Percentiles rank a stretch among this genome's conserved stretches.
phyloP scores from a whole-genome alignment of 35 echinoderm and acorn worm genomes.

The Holothuria glaberrima region DNA sequence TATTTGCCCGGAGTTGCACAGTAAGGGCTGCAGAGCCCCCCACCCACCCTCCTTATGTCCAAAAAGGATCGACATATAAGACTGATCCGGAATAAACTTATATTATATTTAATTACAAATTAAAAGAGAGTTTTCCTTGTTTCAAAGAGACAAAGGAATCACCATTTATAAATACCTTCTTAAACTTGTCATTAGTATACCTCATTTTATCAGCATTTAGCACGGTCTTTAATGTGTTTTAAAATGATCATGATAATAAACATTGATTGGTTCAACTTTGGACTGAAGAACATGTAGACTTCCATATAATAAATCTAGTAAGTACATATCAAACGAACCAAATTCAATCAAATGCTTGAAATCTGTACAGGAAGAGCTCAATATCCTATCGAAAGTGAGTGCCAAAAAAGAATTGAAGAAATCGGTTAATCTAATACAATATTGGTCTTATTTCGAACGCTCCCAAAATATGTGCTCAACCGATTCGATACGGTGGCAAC shows the following conservation, averaged over 20 bases:
- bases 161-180: background rate
- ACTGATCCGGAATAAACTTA: too few relatives aligned
- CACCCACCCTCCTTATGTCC: too few relatives aligned
- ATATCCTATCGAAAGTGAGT: background rate
- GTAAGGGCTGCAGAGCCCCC: too few relatives aligned
- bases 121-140: too few relatives aligned
- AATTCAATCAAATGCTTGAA: background rate
- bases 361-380: background rate
- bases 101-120: too few relatives aligned
- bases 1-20: too few relatives aligned
- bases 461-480: background rate
- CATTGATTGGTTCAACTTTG: background rate
- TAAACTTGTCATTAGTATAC: background rate
- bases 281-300: background rate
- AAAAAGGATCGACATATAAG: too few relatives aligned
- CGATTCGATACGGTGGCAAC: background rate
- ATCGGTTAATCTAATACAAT: background rate
- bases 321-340: background rate
- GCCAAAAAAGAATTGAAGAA: background rate
- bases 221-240: background rate
- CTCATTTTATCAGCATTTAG: background rate
- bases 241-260: background rate
- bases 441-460: background rate
- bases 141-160: background rate
- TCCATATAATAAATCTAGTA: too few relatives aligned